A percentile compares a stretch with the other conserved stretches of the same genome.
phyloP scores from a whole-genome alignment of 2,113 vertebrate species.

The cattle (Bos taurus) region ARS-UCD2.0 NC_037339.1:55141501-55142000 shows the following conservation, averaged over 20 bases:
- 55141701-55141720: slow-evolving; percentile 19
- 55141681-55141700: neutral
- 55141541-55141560: neutral
- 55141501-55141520: neutral
- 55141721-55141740: neutral
- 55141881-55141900: neutral
- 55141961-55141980: neutral
- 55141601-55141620: neutral
- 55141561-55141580: neutral
- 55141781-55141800: neutral
- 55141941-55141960: neutral
- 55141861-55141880: neutral
- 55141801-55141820: neutral
- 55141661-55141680: neutral
- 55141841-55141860: neutral
- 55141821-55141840: neutral
- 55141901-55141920: neutral
- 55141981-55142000: neutral
- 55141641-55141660: neutral
- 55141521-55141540: neutral
- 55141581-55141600: neutral
- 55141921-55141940: neutral
- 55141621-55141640: neutral
- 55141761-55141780: neutral
- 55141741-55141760: neutral